These are phyloP conservation scores for Umimayanthus chanpuru DNA, from an alignment of 92 coral and sea anemone genomes.

Conservation along the genomic window DNA sequence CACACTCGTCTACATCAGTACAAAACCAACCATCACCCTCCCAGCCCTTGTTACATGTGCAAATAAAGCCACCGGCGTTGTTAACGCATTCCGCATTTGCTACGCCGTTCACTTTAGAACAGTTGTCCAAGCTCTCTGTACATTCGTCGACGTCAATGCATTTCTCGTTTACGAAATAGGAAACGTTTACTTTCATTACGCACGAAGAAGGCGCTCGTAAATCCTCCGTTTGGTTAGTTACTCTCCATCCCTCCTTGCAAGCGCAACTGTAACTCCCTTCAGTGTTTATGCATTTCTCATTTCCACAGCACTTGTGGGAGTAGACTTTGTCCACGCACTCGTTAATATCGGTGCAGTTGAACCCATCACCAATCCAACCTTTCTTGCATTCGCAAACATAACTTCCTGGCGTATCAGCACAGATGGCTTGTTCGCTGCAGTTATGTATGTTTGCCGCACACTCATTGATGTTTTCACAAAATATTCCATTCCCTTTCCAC, in stretches of 20 bases:
- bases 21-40: slow-evolving; percentile 65
- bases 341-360: slow-evolving; percentile 54
- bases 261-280: slow-evolving; percentile 59
- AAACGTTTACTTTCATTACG: slow-evolving; percentile 4
- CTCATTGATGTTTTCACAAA: slow-evolving; percentile 67
- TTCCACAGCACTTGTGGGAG: slow-evolving; percentile 53
- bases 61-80: slow-evolving; percentile 57
- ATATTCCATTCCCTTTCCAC: slow-evolving; percentile 68
- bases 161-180: slow-evolving; percentile 9
- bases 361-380: slow-evolving; percentile 65
- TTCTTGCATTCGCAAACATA: slow-evolving; percentile 50
- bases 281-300: slow-evolving; percentile 62
- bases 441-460: slow-evolving; percentile 47
- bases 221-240: slow-evolving; percentile 18
- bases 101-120: slow-evolving; percentile 52
- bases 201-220: slow-evolving; percentile 13
- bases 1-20: slow-evolving; percentile 64
- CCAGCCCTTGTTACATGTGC: slow-evolving; percentile 61
- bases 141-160: slow-evolving; percentile 68
- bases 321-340: slow-evolving; percentile 47
- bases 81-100: slow-evolving; percentile 56
- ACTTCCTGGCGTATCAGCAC: slow-evolving; percentile 54
- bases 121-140: slow-evolving; percentile 55
- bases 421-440: slow-evolving; percentile 54
- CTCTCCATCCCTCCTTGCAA: slow-evolving; percentile 61